Evolutionary conservation across 2,113 vertebrate genomes (phyloP).

Genomic region (Zosterops japonicus): DNA sequence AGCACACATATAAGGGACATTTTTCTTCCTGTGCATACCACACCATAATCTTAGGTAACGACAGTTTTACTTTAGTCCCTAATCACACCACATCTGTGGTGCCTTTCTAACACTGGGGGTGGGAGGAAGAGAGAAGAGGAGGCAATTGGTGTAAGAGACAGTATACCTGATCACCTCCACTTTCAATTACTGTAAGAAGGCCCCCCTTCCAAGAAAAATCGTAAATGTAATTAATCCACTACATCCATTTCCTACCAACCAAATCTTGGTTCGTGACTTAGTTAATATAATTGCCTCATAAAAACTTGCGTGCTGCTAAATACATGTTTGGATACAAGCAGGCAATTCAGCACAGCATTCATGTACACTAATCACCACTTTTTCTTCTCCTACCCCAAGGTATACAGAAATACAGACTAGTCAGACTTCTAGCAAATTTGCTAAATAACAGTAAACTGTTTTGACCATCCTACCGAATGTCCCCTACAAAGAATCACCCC

Average conservation of each 20-base stretch:
- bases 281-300: constrained; percentile 46
- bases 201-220: background rate
- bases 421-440: background rate
- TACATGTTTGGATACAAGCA: constrained; percentile 37
- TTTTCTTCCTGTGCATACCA: constrained; percentile 11
- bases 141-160: background rate
- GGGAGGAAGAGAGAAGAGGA: background rate
- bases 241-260: constrained; percentile 3
- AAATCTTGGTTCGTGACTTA: background rate
- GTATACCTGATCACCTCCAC: background rate
- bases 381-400: background rate
- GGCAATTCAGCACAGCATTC: background rate
- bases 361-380: background rate
- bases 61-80: background rate
- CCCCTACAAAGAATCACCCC: background rate
- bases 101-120: background rate
- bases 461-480: background rate
- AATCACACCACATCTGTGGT: background rate
- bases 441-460: background rate
- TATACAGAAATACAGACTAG: background rate
- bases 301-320: constrained; percentile 40
- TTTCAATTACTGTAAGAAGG: background rate
- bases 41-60: background rate
- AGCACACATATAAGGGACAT: background rate
- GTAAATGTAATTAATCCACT: constrained; percentile 25